Conservation (phyloP, 2,797 vertebrate species). For the Thunnus albacares region DNA sequence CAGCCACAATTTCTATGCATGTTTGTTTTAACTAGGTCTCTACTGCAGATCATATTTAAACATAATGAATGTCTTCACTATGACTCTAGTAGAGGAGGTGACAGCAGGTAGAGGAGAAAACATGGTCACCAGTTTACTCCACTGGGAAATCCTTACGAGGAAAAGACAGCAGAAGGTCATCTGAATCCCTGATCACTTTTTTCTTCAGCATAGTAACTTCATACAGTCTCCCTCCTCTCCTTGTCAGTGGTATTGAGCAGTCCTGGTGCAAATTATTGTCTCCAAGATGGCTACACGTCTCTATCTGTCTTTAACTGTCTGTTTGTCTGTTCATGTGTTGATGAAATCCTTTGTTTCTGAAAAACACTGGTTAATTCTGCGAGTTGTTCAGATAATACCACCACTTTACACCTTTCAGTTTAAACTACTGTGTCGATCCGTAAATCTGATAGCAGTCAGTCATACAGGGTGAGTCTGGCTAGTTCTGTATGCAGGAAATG, state of each 20-base stretch:
- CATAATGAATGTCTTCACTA: constrained; percentile 37
- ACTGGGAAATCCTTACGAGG: constrained; percentile 41
- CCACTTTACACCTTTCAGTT: no score
- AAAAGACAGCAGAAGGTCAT: constrained; percentile 64
- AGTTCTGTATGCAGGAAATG: no score
- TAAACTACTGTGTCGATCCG: no score
- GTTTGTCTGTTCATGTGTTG: no score
- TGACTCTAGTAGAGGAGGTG: constrained; percentile 36
- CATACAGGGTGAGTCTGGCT: no score
- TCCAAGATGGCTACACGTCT: no score
- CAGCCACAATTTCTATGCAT: neutral
- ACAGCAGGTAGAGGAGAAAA: constrained; percentile 56
- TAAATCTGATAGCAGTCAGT: no score
- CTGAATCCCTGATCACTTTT: constrained; percentile 56
- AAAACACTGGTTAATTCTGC: no score
- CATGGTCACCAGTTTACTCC: constrained; percentile 39
- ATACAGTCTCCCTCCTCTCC: constrained; percentile 37
- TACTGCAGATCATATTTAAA: constrained; percentile 16
- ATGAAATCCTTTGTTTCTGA: no score
- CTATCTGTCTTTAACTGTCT: no score
- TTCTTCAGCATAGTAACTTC: constrained; percentile 48
- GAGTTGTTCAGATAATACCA: no score
- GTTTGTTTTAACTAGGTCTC: neutral
- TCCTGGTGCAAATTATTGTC: constrained; percentile 76
- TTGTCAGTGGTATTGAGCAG: constrained; percentile 61